Evolutionary conservation across 2,113 vertebrate genomes (phyloP), one percentile per base, ranked within the genome.

Genomic region (Talpa occidentalis): DNA sequence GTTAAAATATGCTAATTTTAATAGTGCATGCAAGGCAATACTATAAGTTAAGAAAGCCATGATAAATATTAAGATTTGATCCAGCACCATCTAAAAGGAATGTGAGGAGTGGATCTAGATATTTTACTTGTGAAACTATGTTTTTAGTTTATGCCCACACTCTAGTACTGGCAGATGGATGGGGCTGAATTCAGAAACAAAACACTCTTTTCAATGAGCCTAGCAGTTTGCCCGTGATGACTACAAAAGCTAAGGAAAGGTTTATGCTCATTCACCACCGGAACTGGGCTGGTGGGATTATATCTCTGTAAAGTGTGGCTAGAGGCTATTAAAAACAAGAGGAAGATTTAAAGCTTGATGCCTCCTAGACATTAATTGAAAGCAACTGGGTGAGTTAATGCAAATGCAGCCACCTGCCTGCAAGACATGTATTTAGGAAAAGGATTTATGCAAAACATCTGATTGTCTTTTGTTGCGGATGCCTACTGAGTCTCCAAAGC

Each of bases 291-390:
- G 84, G 52, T 74, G n/a, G 88, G 60, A 66, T 47, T 90, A 6
- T 37, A 2, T 78, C 79, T 72, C 52, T 87, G 10, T 3, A 80
- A 87, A 94, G 26, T 56, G 77, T 85, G 66, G n/a, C 60, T 82
- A 67, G 77, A 90, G 54, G 86, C 21, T 0, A 74, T 70, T 81
- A 66, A 76, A 88, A 95, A 83, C 54, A 79, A 80, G 66, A 79
- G 88, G 77, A 92, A 96, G 93, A 97, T 96, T 96, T 95, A 96
- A 95, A 94, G 73, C 73, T 67, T 54, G 54, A 42, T 73, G 78
- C 47, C 26, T 82, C 67, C 89, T 64, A 80, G 47, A 81, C 8
- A 15, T 47, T 83, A 81, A 88, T 40, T 85, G 86, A 78, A 83
- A 90, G 42, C 30, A 66, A 89, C 37, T 28, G 28, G 60, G 92